Base-by-base conservation (phyloP, 2,888 invertebrate species). In the Notocelia uddmanniana region DNA sequence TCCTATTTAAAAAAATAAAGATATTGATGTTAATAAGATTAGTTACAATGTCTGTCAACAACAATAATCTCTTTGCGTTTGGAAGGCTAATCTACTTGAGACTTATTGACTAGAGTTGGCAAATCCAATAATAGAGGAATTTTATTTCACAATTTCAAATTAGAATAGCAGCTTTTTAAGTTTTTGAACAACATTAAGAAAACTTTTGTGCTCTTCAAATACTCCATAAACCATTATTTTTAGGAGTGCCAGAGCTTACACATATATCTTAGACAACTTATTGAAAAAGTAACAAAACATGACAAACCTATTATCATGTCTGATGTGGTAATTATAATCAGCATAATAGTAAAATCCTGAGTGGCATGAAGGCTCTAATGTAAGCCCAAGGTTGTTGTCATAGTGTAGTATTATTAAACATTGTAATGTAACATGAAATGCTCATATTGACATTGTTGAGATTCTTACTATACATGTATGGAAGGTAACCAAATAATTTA, bases 351-450 rank as follows among this genome's bases (percentile, higher is more conserved):
- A 59, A 31, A 54, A 45, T 63, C 31, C n/a, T 55, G 34, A 69
- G 37, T 57, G 11, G 26, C 63, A 73, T 64, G 64, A 59, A 71
- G 55, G 55, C 34, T 69, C 69, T 52, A 50, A 60, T 52, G 60
- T n/a, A 18, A 21, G n/a, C 19, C 48, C 69, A 69, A 69, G 69
- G 69, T 55, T 69, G 60, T 54, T 60, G 54, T 67, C 31, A 60
- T 41, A n/a, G n/a, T 52, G 23, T 15, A 41, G 18, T 52, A 41
- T 41, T 23, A 37, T 11, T 52, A 41, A 26, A 68, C n/a, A 41
- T 18, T 18, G 41, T 19, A 57, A 10, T 48, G 45, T 13, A 41
- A 31, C 19, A 48, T 10, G 23, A 15, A 15, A 19, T 52, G n/a
- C 18, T 19, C 18, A 50, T 50, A 21, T 34, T 13, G 3, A 15